Evolutionary conservation across 2,888 invertebrate species (phyloP), one percentile per base, ranked within the genome.

Genomic region (Pseudolycoriella hygida): DNA sequence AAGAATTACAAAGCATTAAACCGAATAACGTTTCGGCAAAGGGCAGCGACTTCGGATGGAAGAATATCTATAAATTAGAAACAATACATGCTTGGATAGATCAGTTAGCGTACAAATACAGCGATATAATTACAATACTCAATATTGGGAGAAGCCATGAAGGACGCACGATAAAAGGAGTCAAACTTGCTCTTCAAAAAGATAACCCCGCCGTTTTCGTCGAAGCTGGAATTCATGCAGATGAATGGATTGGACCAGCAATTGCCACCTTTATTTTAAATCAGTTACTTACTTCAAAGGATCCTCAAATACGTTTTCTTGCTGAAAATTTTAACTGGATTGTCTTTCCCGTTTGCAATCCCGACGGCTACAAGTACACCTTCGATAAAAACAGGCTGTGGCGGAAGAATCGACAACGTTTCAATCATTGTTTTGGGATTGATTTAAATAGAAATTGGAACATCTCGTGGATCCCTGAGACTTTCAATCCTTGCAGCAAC

Each of bases 341-440:
- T 59, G 72, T 85, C 44, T 69, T 84, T 58, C 84, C 85, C 0
- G 56, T 40, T 56, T 66, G 3, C 56, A 66, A 5, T 59, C 83
- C 83, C 1, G 85, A 85, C 52, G 82, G 82, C 2, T 85, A 85
- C 57, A 80, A 77, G 53, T 80, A 63, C 31, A 76, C 79, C 8
- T 82, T 81, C 58, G 77, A 76, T 5, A 70, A 71, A 51, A 80
- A 84, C 60, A 73, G 86, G 17, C 70, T 85, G 55, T 87, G 86
- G 86, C 71, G 80, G 47, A 86, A 87, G 64, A 85, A 84, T 15
- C 71, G 85, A 40, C 65, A 58, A 53, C 60, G 64, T 43, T 66
- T 59, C 53, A 62, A 4, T 4, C 5, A 8, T 69, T 76, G 1
- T 80, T 81, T 60, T 67, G 80, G 43, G n/a, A 71, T 71, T 1